Percentiles rank a stretch among this genome's conserved stretches.
phyloP scores from a whole-genome alignment of 2,797 vertebrate species.

The Cichlasoma orientale region DNA sequence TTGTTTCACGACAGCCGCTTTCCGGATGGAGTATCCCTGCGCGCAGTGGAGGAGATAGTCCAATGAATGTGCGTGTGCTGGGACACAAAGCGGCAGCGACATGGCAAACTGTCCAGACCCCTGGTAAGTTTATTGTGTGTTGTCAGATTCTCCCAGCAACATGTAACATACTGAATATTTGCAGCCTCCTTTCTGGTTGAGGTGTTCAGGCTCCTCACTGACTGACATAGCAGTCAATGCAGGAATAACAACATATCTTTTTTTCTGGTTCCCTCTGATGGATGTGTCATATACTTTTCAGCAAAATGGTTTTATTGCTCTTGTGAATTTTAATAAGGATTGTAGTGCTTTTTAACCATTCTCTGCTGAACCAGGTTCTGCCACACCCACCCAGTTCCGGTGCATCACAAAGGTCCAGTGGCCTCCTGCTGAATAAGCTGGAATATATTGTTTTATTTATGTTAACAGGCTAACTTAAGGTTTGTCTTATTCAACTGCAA shows the following conservation, averaged over 20 bases:
- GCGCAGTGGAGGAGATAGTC: slow-evolving; percentile 71
- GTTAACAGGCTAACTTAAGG: not conserved
- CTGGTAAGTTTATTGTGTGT: slow-evolving; percentile 69
- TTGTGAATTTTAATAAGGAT: not conserved
- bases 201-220: not conserved
- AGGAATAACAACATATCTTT: not conserved
- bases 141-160: not conserved
- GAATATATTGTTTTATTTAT: slow-evolving; percentile 28
- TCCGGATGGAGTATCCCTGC: slow-evolving; percentile 69
- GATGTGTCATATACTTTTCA: not conserved
- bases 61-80: slow-evolving; percentile 66
- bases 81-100: slow-evolving; percentile 52
- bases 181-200: not conserved
- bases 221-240: not conserved
- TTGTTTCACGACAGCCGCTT: slow-evolving; percentile 56
- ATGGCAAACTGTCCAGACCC: slow-evolving; percentile 75
- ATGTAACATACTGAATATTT: not conserved
- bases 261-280: not conserved
- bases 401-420: slow-evolving; percentile 17
- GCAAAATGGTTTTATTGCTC: not conserved
- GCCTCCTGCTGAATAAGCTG: slow-evolving; percentile 51
- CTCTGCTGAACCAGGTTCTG: slow-evolving; percentile 27
- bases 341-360: slow-evolving; percentile 11
- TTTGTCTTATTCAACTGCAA: slow-evolving; percentile 24
- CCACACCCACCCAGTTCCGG: slow-evolving; percentile 66